Base-by-base conservation (phyloP, 2,113 vertebrate genomes). In the Lethenteron camtschaticum region DNA sequence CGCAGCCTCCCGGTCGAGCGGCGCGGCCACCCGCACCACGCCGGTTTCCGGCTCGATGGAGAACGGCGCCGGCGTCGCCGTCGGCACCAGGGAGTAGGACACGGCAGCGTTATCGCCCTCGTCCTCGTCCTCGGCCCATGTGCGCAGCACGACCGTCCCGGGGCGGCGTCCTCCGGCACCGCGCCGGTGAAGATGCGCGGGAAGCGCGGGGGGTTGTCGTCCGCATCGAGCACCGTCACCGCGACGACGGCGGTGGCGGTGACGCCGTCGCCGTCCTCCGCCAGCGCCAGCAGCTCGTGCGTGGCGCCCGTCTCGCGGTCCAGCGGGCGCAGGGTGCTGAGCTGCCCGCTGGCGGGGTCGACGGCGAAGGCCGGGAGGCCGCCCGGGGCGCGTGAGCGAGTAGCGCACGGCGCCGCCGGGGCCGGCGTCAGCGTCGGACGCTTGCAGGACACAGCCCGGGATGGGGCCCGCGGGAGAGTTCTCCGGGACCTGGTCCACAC, bases 81-180 rank as follows among this genome's bases (percentile, higher is more conserved):
- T 86, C 0, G 77, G 78, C 18, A 95, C 90, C 58, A 96, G 83
- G 3, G 90, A 87, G 68, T 96, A 99, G 55, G 82, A 81, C 71
- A 91, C 96, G 14, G 96, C 69, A 0, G 90, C 86, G 0, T 99
- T 96, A 24, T 83, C 73, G 6, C 90, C 89, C 0, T 81, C 75
- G 4, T 99, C 94, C 76, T 94, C 94, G 55, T 99, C 94, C 0
- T 90, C 91, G 1, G 94, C 96, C 0, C 90, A 96, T 66, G 96
- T 90, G 9, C 79, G 83, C 2, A 90, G 87, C 18, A 97, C 94
- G 0, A 81, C 92, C 74, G 83, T 89, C 4, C 90, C 55, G 88
- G 80, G 1, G 90, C 87, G 1, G 88, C 90, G 2, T 90, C 94
- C 79, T 99, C 94, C 11, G 89, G 82, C 70, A 99, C 86, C 0